Percentiles rank a stretch among this genome's conserved stretches.
Evolutionary conservation across 2,888 invertebrate genomes (phyloP).

Genomic region (Macrophya annulata): DNA sequence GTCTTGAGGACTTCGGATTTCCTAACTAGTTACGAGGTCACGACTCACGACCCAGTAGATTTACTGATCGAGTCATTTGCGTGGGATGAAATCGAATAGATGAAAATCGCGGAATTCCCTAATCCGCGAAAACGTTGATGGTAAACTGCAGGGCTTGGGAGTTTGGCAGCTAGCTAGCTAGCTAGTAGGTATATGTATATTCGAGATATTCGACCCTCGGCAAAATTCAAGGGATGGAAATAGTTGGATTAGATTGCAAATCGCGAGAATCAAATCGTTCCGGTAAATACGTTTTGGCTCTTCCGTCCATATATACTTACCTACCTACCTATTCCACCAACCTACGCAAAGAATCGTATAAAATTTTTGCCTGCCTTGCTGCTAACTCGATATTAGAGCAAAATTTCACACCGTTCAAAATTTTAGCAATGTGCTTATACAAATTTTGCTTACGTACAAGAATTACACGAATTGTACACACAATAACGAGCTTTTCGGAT

Average conservation of each 20-base stretch:
- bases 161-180: not conserved
- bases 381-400: not conserved
- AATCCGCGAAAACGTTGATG: constrained; percentile 36
- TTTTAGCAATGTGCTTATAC: constrained; percentile 2
- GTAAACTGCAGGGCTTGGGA: constrained; percentile 10
- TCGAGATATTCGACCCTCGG: constrained; percentile 7
- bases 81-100: constrained; percentile 47
- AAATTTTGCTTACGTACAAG: not conserved
- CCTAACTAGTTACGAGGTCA: constrained; percentile 20
- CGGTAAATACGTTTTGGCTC: constrained; percentile 40
- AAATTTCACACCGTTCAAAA: not conserved
- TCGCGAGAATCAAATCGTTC: constrained; percentile 47
- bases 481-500: not conserved
- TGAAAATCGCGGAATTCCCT: constrained; percentile 44
- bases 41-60: constrained; percentile 8
- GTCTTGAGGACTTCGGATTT: not conserved
- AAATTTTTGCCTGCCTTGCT: constrained; percentile 28
- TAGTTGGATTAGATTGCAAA: constrained; percentile 47
- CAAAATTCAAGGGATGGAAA: constrained; percentile 40
- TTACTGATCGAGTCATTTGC: constrained; percentile 33
- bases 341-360: constrained; percentile 44
- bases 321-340: not conserved
- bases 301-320: not conserved
- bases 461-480: not conserved
- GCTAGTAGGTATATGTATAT: not conserved